Evolutionary conservation across 2,888 invertebrate species (phyloP), one percentile per base, ranked within the genome.

Genomic region (Drepana falcataria): DNA sequence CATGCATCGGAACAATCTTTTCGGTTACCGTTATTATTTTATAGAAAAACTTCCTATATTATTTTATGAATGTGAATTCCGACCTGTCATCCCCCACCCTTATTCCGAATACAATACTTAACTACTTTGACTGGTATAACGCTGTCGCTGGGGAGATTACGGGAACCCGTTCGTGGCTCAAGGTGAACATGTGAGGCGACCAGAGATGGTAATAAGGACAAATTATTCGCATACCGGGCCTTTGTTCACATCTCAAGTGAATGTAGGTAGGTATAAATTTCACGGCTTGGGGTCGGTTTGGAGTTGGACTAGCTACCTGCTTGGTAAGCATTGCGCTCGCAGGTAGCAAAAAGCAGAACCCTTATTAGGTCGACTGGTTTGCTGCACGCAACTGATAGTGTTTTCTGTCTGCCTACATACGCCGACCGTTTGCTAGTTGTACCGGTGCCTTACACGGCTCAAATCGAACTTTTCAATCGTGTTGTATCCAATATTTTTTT

Each of bases 211-310:
- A 82, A 79, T 82, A 84, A 76, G 78, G 72, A 85, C 83, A 79
- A 82, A 85, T 84, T 83, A 84, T 86, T 85, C 82, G 83, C 83
- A 85, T 87, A 76, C 83, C 81, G 72, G 64, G 78, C 83, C 82
- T 87, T 85, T 85, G 86, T 86, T 83, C 81, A 81, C 77, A 73
- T 81, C 75, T 75, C 73, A 79, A 77, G 82, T 82, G 81, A 83
- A 83, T 75, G 81, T 80, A 76, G 79, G 76, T 75, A 66, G 75
- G 75, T 68, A 70, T 68, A 67, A 66, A 69, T 63, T 70, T 69
- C 63, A 61, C 63, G 66, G 63, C 73, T 68, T 72, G 73, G 78
- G 78, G 56, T 59, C 48, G 49, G 52, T 5, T 33, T 2, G 48
- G 48, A 4, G 9, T 35, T 49, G 21, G 47, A 6, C 33, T 35